Evolutionary conservation across 2,888 invertebrate genomes (phyloP).

Genomic region (Maniola hyperantus): DNA sequence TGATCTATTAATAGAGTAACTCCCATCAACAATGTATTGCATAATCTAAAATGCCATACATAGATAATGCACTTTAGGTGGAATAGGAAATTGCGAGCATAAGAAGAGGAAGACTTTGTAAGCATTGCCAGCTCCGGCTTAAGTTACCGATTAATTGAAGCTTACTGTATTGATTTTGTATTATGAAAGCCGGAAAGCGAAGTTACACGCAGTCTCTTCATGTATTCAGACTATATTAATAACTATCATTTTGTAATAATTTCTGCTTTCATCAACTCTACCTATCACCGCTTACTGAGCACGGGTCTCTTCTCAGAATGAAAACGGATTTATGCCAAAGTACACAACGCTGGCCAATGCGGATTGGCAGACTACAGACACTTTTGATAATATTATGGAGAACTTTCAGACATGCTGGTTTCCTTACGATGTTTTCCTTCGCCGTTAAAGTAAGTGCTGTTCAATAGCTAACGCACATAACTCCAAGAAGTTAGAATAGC

Average conservation of each 20-base stretch:
- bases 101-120: constrained; percentile 38
- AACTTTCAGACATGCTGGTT: too few relatives aligned
- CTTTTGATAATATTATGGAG: too few relatives aligned
- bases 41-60: constrained; percentile 43
- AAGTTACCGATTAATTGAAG: constrained; percentile 68
- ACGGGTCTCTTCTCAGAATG: too few relatives aligned
- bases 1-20: too few relatives aligned
- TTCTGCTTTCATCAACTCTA: constrained; percentile 21
- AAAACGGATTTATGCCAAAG: too few relatives aligned
- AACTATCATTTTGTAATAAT: not conserved
- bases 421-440: too few relatives aligned
- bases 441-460: too few relatives aligned
- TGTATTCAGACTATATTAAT: constrained; percentile 43
- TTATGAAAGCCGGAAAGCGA: constrained; percentile 66
- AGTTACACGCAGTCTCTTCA: constrained; percentile 61
- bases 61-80: constrained; percentile 54
- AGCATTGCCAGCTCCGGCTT: constrained; percentile 47
- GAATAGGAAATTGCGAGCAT: constrained; percentile 32
- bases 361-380: too few relatives aligned
- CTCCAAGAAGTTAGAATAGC: too few relatives aligned
- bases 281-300: too few relatives aligned
- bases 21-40: not conserved
- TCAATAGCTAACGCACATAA: too few relatives aligned
- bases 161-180: constrained; percentile 78
- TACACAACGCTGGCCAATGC: too few relatives aligned